phyloP scores from a whole-genome alignment of 2,888 invertebrate species.

The Sphinx pinastri region DNA sequence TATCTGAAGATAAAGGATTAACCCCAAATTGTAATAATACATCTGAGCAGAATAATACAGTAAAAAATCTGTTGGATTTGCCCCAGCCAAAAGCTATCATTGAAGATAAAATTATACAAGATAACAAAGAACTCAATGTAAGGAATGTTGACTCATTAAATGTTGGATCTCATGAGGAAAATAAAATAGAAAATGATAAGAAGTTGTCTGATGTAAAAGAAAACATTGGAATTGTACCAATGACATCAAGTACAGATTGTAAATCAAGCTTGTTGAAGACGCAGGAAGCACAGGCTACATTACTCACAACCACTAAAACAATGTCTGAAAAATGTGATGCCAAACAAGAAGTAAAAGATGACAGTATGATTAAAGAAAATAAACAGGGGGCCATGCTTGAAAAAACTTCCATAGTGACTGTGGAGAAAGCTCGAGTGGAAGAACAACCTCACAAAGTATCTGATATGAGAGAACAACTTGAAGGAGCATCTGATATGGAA shows the following conservation, averaged over 20 bases:
- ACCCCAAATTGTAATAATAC: not conserved
- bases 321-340: constrained; percentile 29
- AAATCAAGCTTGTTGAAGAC: not conserved
- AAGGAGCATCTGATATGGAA: constrained; percentile 1
- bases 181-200: constrained; percentile 24
- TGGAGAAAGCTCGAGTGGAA: not conserved
- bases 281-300: constrained; percentile 27
- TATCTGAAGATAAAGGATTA: not conserved
- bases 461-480: not conserved
- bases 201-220: not conserved
- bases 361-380: not conserved
- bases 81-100: not conserved
- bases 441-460: not conserved
- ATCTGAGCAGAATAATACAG: not conserved
- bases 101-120: not conserved
- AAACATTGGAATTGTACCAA: not conserved
- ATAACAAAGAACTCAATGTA: not conserved
- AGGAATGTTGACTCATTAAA: not conserved
- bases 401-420: not conserved
- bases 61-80: not conserved
- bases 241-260: not conserved
- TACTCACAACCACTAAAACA: constrained; percentile 33
- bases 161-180: constrained; percentile 25
- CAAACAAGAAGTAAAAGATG: not conserved
- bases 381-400: not conserved